Base-by-base conservation (phyloP, 1,140 invertebrate genomes). In the Bradysia coprophila region DNA sequence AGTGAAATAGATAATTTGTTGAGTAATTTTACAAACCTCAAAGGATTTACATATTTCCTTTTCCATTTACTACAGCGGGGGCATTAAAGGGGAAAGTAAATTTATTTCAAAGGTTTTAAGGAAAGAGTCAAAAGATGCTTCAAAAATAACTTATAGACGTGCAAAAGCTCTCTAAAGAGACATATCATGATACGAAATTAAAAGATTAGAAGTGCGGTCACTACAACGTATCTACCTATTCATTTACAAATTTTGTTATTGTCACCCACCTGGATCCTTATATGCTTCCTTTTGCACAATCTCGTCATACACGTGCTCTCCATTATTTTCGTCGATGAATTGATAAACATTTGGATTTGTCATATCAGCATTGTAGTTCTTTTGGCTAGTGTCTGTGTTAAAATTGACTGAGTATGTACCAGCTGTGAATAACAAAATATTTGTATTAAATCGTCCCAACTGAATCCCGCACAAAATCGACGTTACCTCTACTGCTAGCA, bases 271-370 rank as follows among this genome's bases (percentile, higher is more conserved):
- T 33, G 62, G 59, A 54, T 67, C 64, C 42, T 67, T 67, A 33
- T 54, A 60, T 5, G 54, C 65, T 41, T 78, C 77, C 46, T 86
- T 86, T 21, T 83, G 79, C 55, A 89, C 89, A 43, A 92, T 89
- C 63, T 93, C 88, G 59, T 90, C 86, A 53, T 93, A 93, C 1
- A 91, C 73, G 55, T 91, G 87, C 47, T 91, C 85, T 39, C 75
- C 69, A 32, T 76, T 72, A 37, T 76, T 63, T 46, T 79, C 76
- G 34, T 82, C 78, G 45, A 84, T 78, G 48, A 73, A 78, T 44
- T 88, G 75, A 53, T 90, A 91, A 8, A 91, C 69, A 52, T 86
- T 89, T 1, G 85, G 85, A 65, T 90, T 90, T 4, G 76, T 79
- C 8, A 73, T 55, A 59, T 90, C 84, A 0, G 84, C 84, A 48